phyloP scores from a whole-genome alignment of 2,888 invertebrate genomes.

The Gymnoscelis rufifasciata region DNA sequence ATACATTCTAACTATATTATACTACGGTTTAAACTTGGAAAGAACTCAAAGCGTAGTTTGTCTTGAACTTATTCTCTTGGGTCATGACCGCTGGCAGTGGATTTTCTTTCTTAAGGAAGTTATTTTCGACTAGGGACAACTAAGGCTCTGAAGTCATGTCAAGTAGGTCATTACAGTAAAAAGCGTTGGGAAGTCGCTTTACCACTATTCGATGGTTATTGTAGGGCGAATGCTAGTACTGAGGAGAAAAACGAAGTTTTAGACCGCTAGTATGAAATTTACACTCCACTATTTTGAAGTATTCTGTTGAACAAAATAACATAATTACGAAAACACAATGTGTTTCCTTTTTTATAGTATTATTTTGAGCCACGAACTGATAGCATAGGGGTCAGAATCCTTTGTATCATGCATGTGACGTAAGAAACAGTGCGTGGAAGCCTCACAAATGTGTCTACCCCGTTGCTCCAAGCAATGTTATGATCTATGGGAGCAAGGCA shows the following conservation, averaged over 20 bases:
- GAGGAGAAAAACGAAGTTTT: too few species aligned
- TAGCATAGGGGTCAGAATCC: too few species aligned
- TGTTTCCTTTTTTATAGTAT: too few species aligned
- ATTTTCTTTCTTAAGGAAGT: background rate
- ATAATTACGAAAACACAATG: too few species aligned
- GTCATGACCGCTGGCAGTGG: background rate
- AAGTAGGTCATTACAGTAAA: background rate
- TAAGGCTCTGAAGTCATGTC: background rate
- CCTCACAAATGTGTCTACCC: constrained; percentile 3
- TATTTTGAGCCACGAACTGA: too few species aligned
- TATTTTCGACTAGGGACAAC: background rate
- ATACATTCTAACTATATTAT: background rate
- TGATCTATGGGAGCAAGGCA: constrained; percentile 27
- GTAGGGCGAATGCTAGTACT: too few species aligned
- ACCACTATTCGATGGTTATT: too few species aligned
- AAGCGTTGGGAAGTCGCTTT: background rate
- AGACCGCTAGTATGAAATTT: too few species aligned
- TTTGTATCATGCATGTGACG: too few species aligned
- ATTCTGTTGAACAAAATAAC: too few species aligned
- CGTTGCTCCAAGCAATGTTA: constrained; percentile 16
- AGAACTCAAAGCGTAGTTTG: constrained; percentile 2
- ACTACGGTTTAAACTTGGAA: background rate
- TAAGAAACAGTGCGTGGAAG: background rate
- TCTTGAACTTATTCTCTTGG: background rate
- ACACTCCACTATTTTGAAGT: too few species aligned